A percentile compares a stretch with the other conserved stretches of the same genome.
phyloP scores from a whole-genome alignment of 2,113 vertebrate genomes.

The Octodon degus region DNA sequence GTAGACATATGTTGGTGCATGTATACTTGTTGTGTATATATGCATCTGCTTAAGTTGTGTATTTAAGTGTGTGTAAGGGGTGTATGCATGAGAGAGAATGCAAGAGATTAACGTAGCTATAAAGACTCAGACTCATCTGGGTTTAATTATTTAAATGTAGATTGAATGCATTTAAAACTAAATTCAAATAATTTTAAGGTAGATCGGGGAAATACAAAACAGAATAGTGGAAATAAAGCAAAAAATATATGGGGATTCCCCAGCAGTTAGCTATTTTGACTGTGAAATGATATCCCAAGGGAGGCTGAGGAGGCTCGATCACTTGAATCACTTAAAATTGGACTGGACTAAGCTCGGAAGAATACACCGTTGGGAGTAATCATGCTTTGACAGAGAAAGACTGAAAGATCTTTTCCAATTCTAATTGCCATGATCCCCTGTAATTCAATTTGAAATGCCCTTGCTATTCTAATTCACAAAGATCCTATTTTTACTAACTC shows the following conservation, averaged over 20 bases:
- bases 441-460: constrained; percentile 81
- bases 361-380: constrained; percentile 72
- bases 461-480: constrained; percentile 78
- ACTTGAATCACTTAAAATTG: constrained; percentile 74
- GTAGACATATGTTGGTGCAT: neutral
- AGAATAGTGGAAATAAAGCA: constrained; percentile 68
- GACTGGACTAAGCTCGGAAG: constrained; percentile 59
- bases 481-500: constrained; percentile 69
- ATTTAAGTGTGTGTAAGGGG: neutral
- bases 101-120: constrained; percentile 40
- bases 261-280: constrained; percentile 62
- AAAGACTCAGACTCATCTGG: constrained; percentile 56
- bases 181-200: constrained; percentile 76
- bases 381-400: constrained; percentile 79
- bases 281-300: constrained; percentile 66
- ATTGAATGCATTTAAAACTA: constrained; percentile 64
- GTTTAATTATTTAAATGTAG: constrained; percentile 70
- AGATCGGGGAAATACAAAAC: constrained; percentile 48
- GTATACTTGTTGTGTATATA: neutral
- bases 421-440: constrained; percentile 73
- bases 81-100: constrained; percentile 56
- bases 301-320: constrained; percentile 51
- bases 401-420: constrained; percentile 78
- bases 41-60: constrained; percentile 63
- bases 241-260: constrained; percentile 44